Base-by-base conservation (phyloP, 2,113 vertebrate genomes). In the Pseudolaguvia tuberculata region DNA sequence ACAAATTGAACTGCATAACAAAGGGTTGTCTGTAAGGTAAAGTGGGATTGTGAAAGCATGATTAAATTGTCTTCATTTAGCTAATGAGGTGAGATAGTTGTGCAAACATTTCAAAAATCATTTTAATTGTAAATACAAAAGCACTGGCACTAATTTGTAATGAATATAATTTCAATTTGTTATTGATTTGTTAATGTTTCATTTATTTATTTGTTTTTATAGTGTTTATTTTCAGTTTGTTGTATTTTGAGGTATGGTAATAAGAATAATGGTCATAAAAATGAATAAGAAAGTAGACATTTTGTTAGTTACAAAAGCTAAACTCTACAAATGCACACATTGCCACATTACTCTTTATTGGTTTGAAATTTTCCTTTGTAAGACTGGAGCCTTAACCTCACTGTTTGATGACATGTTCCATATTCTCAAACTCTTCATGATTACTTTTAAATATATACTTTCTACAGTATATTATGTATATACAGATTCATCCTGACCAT, bases 11-110 rank as follows among this genome's bases (percentile, higher is more conserved):
- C 15, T 48, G 18, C 13, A 35, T 20, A 51, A n/a, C 42, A 50
- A 50, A 15, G 8, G 17, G 12, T 21, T 31, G 25, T 52, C 57
- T 58, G 18, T 35, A 23, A 56, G 20, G 57, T 52, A 39, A 58
- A 72, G 69, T 2, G 1, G 20, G 21, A 27, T 8, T 39, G n/a
- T 42, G n/a, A 52, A 74, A 48, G 12, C 5, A 14, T 13, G 12
- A 1, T 18, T n/a, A 27, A 73, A 51, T 35, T 50, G 17, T 39
- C 72, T 47, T 57, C 18, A 67, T 25, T 48, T 67, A 66, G 61
- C 61, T 47, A 67, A 57, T 57, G 62, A 75, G 48, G 39, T 23
- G 23, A 48, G 39, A 18, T n/a, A 18, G 4, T 27, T 27, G 10
- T 56, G 35, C 25, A 56, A 70, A 70, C 51, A 70, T 55, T 35